Base-by-base conservation (phyloP, 2,113 vertebrate genomes). In the Motacilla tschutschensis region DNA sequence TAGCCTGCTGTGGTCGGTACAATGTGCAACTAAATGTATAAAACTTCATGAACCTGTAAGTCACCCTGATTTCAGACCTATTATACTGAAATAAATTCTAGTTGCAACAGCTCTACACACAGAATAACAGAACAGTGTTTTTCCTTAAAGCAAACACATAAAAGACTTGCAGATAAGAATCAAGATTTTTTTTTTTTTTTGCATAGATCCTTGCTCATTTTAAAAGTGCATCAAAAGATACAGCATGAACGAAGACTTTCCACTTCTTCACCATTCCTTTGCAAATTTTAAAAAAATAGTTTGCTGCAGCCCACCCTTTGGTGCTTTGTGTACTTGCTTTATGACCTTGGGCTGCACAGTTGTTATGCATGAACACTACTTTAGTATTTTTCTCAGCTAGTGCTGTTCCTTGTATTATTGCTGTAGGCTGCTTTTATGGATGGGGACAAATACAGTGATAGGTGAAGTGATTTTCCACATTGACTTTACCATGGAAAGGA, bases 381-480 rank as follows among this genome's bases (percentile, higher is more conserved):
- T 91, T 47, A 75, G 65, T 58, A 50, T 70, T 47, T 91, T 80
- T 89, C 57, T 70, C 69, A 28, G 33, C 50, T 79, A 50, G 53
- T 29, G 38, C 81, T 91, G 44, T 93, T 93, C 66, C 85, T 67
- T 41, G 10, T 35, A 31, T 72, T 85, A 70, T 54, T 85, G 38
- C 28, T 54, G 20, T 38, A 44, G 82, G 50, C 31, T 88, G 80
- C 54, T 38, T 65, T 76, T 78, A 62, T n/a, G n/a, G 19, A 24
- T 81, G 70, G n/a, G 53, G 29, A 85, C 77, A 91, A 83, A 24
- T 12, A 63, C 1, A 83, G 29, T 28, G 26, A 89, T 14, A 92
- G 60, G 50, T 87, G 51, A 92, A 88, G 65, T 51, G 70, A 93
- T 93, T 95, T 95, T 94, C 92, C 87, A 89, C 62, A 20, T 60